Base-by-base conservation (phyloP, 2,888 invertebrate genomes). In the Mesorhabditis spiculigera region DNA sequence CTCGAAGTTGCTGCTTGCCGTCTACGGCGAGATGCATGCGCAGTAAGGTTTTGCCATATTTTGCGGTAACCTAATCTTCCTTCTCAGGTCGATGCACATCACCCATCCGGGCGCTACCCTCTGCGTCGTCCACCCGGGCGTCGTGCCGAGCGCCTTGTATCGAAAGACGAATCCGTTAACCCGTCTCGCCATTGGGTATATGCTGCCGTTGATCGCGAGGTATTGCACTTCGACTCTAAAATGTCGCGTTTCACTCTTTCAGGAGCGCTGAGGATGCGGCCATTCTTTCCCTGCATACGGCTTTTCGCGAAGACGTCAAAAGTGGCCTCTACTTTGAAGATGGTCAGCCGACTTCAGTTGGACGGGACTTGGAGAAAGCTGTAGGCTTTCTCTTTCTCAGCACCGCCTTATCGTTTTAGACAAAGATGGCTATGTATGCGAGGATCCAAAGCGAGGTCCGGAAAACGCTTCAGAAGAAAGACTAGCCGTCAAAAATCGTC, bases 241-340 rank as follows among this genome's bases (percentile, higher is more conserved):
- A 13, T 2, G 3, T 13, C n/a, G 2, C 10, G 10, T 13, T n/a
- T 3, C 8, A n/a, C 8, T 50, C n/a, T 50, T 50, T 50, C 8
- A 50, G 58, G 3, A 50, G n/a, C n/a, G 58, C 58, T 50, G 58
- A 50, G n/a, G 58, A 50, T 50, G 58, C 58, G 58, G 58, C 58
- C n/a, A 10, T 50, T 50, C 58, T 50, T 3, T 50, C 10, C n/a
- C n/a, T 50, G n/a, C 58, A 50, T n/a, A 50, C 58, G 58, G 58
- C 58, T 50, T 50, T 50, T 3, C 58, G 58, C n/a, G 58, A 50
- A 13, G 58, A 50, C n/a, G 2, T 50, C 3, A 10, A 10, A 50
- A 50, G n/a, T 3, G 58, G 58, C 8, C n/a, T n/a, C 8, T 50
- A 50, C n/a, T 50, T 10, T 50, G 58, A 50, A 50, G 58, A 50